Percentiles rank a stretch among this genome's conserved stretches.
Evolutionary conservation across 2,113 vertebrate genomes (phyloP).

Genomic region (Lagopus leucura): DNA sequence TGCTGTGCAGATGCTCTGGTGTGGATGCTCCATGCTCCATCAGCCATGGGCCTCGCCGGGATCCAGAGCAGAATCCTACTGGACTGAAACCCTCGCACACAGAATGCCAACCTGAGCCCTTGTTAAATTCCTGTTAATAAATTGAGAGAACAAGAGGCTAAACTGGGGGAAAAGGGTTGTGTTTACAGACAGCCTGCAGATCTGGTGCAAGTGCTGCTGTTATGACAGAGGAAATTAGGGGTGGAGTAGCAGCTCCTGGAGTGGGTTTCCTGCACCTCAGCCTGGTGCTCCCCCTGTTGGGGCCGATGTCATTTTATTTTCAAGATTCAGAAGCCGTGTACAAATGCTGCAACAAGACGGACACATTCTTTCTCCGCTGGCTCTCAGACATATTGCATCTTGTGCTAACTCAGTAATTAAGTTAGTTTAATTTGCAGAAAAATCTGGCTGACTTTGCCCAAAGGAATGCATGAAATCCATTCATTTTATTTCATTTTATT

Average conservation of each 20-base stretch:
- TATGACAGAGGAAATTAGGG: not conserved
- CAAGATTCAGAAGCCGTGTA: not conserved
- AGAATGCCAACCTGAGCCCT: not conserved
- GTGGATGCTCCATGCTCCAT: no score
- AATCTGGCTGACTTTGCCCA: not conserved
- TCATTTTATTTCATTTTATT: not conserved
- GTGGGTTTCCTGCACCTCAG: not conserved
- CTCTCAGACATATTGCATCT: not conserved
- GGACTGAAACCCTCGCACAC: not conserved
- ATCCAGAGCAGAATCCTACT: not conserved
- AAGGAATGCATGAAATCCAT: not conserved
- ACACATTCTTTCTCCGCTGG: not conserved
- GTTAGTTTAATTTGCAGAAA: not conserved
- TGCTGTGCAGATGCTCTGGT: rapidly evolving
- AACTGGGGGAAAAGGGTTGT: rapidly evolving
- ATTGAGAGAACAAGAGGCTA: not conserved
- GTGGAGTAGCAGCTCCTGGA: not conserved
- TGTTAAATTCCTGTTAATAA: not conserved
- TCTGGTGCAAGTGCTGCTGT: not conserved
- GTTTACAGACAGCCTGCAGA: not conserved
- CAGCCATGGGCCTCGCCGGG: rapidly evolving
- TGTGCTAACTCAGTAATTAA: not conserved
- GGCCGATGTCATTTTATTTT: not conserved
- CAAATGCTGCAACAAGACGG: slow-evolving; percentile 4
- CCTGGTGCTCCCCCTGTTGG: rapidly evolving